Conservation (phyloP, 2,113 vertebrate genomes). For the Indicator maculatus region DNA sequence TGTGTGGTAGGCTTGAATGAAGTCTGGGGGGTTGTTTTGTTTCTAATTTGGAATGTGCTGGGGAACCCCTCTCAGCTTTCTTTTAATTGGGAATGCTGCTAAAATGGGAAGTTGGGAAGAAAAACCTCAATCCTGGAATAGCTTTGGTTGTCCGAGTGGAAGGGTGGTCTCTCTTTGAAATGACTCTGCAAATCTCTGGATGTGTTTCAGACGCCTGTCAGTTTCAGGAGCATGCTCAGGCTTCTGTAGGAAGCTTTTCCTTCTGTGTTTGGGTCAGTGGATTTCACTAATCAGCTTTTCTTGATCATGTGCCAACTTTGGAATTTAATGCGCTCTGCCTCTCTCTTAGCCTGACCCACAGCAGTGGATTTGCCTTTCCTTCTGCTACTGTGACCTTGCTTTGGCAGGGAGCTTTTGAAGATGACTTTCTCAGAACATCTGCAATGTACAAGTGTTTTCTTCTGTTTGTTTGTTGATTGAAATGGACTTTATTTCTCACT, state of each 20-base stretch:
- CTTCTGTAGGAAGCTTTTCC: constrained; percentile 2
- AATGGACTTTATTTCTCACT: not conserved
- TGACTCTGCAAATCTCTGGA: not conserved
- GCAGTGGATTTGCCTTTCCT: not conserved
- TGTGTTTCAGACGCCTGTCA: not conserved
- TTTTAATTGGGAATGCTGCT: not conserved
- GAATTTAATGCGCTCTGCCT: not conserved
- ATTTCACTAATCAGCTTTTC: constrained; percentile 51
- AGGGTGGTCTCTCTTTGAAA: not conserved
- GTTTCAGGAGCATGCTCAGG: not conserved
- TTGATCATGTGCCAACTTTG: constrained; percentile 20
- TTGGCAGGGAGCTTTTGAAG: not conserved
- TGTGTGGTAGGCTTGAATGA: not conserved
- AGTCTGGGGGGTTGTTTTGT: not conserved
- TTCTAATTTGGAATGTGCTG: not conserved
- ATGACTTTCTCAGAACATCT: not conserved
- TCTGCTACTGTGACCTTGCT: constrained; percentile 11
- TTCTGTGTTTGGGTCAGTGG: not conserved
- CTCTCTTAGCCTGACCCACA: not conserved
- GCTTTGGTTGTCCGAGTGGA: not conserved
- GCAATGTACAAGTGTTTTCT: fast-evolving
- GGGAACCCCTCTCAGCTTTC: not conserved
- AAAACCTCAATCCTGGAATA: not conserved
- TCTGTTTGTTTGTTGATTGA: not conserved
- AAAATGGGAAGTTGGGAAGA: not conserved